These are phyloP conservation scores for Melipona quadrifasciata DNA, from an alignment of 1,140 invertebrate genomes.

Conservation along the genomic window DNA sequence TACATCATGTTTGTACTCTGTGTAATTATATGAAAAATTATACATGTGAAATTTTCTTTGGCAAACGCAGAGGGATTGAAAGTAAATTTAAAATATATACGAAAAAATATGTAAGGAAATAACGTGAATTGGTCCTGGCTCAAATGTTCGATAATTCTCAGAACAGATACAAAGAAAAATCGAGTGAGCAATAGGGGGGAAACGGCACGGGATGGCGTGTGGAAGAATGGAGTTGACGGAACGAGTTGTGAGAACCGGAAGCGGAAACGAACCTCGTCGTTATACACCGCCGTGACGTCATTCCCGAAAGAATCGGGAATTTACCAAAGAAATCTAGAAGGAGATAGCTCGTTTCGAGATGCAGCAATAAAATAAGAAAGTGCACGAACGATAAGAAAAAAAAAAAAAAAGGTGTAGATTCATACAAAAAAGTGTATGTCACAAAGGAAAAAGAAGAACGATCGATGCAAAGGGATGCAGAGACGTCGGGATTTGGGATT, in stretches of 20 bases:
- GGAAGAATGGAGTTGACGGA: conserved; percentile 74
- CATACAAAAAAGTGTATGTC: no score
- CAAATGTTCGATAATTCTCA: not conserved
- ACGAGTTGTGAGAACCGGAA: conserved; percentile 73
- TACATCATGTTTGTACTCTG: no score
- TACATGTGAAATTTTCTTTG: no score
- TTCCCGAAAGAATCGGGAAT: conserved; percentile 13
- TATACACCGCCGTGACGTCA: conserved; percentile 63
- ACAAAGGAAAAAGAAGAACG: conserved; percentile 14
- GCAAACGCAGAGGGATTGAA: no score
- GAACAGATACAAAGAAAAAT: conserved; percentile 19
- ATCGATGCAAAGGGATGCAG: conserved; percentile 55
- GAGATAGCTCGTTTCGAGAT: not conserved
- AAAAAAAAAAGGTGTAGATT: not conserved
- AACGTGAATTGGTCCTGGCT: not conserved
- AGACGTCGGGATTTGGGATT: conserved; percentile 66
- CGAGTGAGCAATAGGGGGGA: not conserved
- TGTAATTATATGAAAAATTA: no score
- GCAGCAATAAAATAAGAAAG: not conserved
- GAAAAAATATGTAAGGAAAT: not conserved
- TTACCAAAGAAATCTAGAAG: not conserved
- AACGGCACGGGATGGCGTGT: not conserved
- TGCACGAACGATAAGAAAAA: not conserved
- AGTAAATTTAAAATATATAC: not conserved
- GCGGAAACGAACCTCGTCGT: conserved; percentile 74